Base-by-base conservation (phyloP, 1,140 invertebrate species). In the Colletes latitarsis region DNA sequence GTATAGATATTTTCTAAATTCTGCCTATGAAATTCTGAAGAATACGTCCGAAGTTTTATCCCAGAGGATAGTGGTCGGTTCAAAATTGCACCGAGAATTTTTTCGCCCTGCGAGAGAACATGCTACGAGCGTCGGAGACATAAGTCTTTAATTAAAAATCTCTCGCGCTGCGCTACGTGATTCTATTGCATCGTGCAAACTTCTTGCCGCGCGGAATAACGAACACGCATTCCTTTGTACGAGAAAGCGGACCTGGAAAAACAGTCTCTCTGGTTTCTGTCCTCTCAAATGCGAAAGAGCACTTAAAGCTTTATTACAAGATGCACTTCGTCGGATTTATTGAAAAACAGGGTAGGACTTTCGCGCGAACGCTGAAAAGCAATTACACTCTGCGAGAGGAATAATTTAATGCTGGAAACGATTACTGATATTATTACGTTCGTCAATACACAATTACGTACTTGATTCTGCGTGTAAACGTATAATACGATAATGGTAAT, bases 81-180 rank as follows among this genome's bases (percentile, higher is more conserved):
- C 30, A 30, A 30, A 30, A 30, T 30, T 30, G 30, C 30, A 30
- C 30, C 30, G 30, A 30, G 30, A 2, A 30, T 30, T 30, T 30
- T 30, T 30, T 2, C 30, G 1, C 30, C 30, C 30, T 30, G 30
- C 30, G 30, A 30, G 30, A 30, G 30, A 30, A 30, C 30, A 30
- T 30, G 30, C 30, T 30, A 30, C 58, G 53, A 72, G 72, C 64
- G 17, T 46, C 43, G 69, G 74, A 57, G 19, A 72, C 66, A 49
- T 43, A 14, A 71, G 72, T 79, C 63, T 85, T 86, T 86, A 86
- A 86, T 86, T 85, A 86, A 86, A 82, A 86, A 73, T 86, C 63
- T 74, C 58, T 76, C 46, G 39, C 41, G n/a, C 52, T 53, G 70
- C 43, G 52, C 43, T 9, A 64, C 53, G 68, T 21, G 66, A 49